Base-by-base conservation (phyloP, 2,113 vertebrate genomes). In the Hemibagrus wyckioides region DNA sequence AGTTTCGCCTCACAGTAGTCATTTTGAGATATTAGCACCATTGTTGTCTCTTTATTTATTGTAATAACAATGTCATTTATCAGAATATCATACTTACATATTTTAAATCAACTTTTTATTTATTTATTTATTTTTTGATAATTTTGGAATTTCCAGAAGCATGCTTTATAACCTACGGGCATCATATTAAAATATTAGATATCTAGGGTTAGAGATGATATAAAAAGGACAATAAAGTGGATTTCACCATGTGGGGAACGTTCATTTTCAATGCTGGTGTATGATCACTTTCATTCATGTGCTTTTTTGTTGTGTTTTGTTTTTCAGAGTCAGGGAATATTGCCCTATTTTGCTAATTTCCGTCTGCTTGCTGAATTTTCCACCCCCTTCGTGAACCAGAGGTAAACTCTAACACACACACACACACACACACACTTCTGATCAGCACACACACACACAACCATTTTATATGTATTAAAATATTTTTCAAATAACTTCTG, bases 371-470 rank as follows among this genome's bases (percentile, higher is more conserved):
- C 93, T 2, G 91, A 94, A 81, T 93, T 94, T 36, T 94, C 92
- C 59, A 92, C 93, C 0, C 94, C 93, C 0, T 95, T 94, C 19
- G 94, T 94, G 57, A 94, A 92, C 83, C 92, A 93, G 83, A 91
- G 94, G 93, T 93, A 52, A 44, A 44, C 8, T 33, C 15, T 30
- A 52, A 36, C 48, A 30, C 50, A 36, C 7, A 23, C 17, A 79
- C 14, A 52, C 48, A 79, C n/a, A 39, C 67, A 71, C 36, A 76
- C 41, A 76, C 41, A 48, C 17, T 75, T 75, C 67, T 71, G 33
- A 44, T 75, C 2, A 75, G 23, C 23, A 48, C 23, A 23, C 7
- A 25, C 3, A 19, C 33, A 48, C 10, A 15, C 19, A 41, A n/a
- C n/a, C n/a, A n/a, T n/a, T n/a, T n/a, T n/a, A n/a, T n/a, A n/a